Conservation (phyloP, 35 echinoderm and acorn worm genomes). For the Patiria miniata region DNA sequence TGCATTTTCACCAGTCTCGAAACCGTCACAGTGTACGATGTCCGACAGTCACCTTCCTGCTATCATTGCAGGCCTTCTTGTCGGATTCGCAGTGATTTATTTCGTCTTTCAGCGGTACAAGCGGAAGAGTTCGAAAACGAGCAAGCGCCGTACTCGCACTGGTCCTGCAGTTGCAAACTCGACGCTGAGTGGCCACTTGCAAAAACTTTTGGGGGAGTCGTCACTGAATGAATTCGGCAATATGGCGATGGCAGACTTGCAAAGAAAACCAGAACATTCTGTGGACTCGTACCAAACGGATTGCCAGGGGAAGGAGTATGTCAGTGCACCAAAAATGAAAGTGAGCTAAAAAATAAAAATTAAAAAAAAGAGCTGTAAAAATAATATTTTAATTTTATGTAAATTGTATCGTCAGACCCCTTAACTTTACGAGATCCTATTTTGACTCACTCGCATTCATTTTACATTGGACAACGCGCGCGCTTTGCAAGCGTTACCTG, state of each 20-base stretch:
- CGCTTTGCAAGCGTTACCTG: no score
- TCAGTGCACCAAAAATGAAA: constrained; percentile 16
- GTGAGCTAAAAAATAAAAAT: no score
- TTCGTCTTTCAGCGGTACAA: neutral
- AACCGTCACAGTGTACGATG: neutral
- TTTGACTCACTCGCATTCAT: no score
- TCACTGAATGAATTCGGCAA: neutral
- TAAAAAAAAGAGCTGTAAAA: no score
- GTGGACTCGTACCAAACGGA: neutral
- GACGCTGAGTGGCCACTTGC: neutral
- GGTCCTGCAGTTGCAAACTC: neutral
- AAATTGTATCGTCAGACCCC: no score
- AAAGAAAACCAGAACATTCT: constrained; percentile 14
- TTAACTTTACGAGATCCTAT: no score
- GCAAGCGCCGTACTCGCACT: no score
- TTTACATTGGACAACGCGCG: no score
- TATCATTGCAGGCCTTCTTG: neutral
- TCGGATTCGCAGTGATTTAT: constrained; percentile 18
- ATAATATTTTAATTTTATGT: no score
- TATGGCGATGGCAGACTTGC: constrained; percentile 24
- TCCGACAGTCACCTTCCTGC: neutral
- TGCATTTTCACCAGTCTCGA: neutral
- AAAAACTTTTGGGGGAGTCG: neutral
- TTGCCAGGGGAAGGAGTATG: neutral
- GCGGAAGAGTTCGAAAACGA: neutral